Base-by-base conservation (phyloP, 2,113 vertebrate genomes). In the Cynocephalus volans region DNA sequence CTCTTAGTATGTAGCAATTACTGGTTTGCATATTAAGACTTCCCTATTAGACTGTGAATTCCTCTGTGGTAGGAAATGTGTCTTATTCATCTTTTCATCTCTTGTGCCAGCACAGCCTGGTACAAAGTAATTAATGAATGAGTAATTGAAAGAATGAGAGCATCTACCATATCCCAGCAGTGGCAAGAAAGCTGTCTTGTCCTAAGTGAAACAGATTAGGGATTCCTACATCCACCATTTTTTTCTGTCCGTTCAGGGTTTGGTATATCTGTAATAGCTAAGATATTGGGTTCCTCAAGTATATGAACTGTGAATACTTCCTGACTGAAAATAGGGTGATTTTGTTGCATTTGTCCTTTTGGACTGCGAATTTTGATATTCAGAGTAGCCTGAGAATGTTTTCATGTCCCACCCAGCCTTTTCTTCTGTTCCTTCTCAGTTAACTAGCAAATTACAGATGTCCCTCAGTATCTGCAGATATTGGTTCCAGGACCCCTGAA, bases 41-140 rank as follows among this genome's bases (percentile, higher is more conserved):
- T 31, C 10, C 9, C 23, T 31, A 13, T 8, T 62, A 84, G 28
- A 73, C 52, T 82, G 26, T 62, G 80, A 88, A 69, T 80, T 93
- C 31, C 56, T 62, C 54, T 56, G 45, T 52, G 23, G 33, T 21
- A 88, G 33, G 77, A 76, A 76, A 12, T 90, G 13, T 90, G 69
- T 90, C 15, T 58, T 87, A n/a, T 0, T 85, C 86, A 65, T 80
- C 21, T 80, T 93, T 87, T 70, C 48, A 56, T 93, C 48, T 94
- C 33, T 36, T 94, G 14, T 83, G 41, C 45, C 56, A 76, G 52
- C 15, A n/a, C 33, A 77, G 41, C 19, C n/a, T 36, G 33, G 18
- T 94, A 79, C 77, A 92, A 36, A 86, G 85, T 36, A 93, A 77
- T 75, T 90, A 77, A 65, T 21, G 50, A 94, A 24, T 87, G n/a